Percentiles rank a stretch among this genome's conserved stretches.
Conservation (phyloP, 1,140 invertebrate species). For the Oreohelix idahoensis region DNA sequence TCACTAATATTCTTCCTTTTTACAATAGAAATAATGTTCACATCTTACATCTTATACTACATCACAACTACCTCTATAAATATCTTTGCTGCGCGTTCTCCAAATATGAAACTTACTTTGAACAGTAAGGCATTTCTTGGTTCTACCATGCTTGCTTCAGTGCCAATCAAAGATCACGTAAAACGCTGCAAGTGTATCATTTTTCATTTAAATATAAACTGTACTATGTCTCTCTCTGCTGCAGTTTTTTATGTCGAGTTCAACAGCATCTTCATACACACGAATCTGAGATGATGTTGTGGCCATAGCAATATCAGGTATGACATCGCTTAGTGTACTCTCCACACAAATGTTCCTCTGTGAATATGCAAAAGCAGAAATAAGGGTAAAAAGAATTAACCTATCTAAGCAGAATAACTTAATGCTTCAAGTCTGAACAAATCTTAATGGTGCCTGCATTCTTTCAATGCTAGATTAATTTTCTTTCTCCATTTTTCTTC, state of each 20-base stretch:
- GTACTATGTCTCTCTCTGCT: constrained; percentile 54
- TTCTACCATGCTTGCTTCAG: too few species aligned
- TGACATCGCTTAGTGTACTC: constrained; percentile 84
- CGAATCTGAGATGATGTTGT: constrained; percentile 82
- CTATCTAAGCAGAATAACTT: too few species aligned
- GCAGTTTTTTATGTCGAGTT: constrained; percentile 83
- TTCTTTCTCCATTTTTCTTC: too few species aligned
- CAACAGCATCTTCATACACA: constrained; percentile 79
- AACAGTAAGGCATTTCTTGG: background rate
- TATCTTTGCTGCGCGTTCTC: background rate
- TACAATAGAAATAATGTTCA: too few species aligned
- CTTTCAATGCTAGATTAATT: too few species aligned
- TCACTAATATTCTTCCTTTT: too few species aligned
- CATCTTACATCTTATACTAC: too few species aligned
- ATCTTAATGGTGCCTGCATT: too few species aligned
- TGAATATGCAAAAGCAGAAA: constrained; percentile 59
- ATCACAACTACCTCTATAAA: too few species aligned
- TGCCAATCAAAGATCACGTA: background rate
- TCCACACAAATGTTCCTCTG: constrained; percentile 78
- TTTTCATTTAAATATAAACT: constrained; percentile 60
- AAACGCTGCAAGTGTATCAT: background rate
- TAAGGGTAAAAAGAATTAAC: too few species aligned
- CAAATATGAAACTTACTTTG: background rate
- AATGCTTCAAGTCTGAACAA: too few species aligned
- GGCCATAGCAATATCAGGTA: constrained; percentile 92